These are phyloP conservation scores for Ursus arctos DNA, from an alignment of 2,113 vertebrate genomes.

Conservation along the genomic window DNA sequence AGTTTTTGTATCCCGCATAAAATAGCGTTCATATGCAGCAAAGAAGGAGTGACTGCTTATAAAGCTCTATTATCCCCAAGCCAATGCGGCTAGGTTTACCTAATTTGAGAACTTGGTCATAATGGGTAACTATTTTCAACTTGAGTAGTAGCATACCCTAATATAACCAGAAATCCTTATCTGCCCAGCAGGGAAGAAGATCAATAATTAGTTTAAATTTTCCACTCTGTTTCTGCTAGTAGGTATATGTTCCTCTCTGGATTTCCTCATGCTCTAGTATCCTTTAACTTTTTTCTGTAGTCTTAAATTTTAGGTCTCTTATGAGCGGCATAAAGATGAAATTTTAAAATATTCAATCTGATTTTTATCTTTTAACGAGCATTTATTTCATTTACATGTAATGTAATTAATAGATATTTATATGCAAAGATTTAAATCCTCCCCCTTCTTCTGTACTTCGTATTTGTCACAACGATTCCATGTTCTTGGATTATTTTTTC, in stretches of 20 bases:
- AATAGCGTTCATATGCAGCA: neutral
- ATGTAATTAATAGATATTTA: neutral
- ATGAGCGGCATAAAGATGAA: neutral
- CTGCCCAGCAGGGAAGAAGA: conserved; percentile 34
- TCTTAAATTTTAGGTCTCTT: neutral
- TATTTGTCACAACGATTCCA: neutral
- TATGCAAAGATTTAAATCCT: conserved; percentile 1
- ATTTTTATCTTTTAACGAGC: conserved; percentile 24
- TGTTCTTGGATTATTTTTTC: neutral
- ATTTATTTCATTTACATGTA: conserved; percentile 26
- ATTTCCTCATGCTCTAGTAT: conserved; percentile 25
- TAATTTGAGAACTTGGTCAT: conserved; percentile 53
- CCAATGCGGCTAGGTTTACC: neutral
- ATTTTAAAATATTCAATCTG: neutral
- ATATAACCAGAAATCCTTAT: conserved; percentile 53
- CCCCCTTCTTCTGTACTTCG: neutral
- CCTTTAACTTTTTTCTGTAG: neutral
- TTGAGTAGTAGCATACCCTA: neutral
- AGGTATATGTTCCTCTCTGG: neutral
- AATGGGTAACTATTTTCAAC: conserved; percentile 51
- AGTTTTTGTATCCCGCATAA: neutral
- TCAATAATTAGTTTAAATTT: conserved; percentile 50
- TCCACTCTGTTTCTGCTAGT: conserved; percentile 32
- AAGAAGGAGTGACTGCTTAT: conserved; percentile 20
- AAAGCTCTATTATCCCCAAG: neutral